phyloP scores from a whole-genome alignment of 2,888 invertebrate genomes.

The Melieria omissa region DNA sequence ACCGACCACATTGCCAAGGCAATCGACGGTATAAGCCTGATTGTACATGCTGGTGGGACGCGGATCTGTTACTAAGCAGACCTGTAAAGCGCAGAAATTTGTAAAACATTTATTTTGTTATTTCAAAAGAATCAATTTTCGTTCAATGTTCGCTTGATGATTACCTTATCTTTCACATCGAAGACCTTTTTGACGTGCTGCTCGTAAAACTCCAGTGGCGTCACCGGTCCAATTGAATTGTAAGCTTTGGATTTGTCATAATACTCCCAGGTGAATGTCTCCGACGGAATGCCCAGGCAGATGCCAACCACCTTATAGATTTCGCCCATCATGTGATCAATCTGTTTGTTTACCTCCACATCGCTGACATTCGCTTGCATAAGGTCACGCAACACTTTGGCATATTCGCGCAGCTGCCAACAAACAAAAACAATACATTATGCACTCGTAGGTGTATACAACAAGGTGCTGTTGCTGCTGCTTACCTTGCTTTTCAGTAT shows the following conservation, averaged over 20 bases:
- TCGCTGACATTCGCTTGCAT: conserved; percentile 73
- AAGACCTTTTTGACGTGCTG: conserved; percentile 80
- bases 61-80: conserved; percentile 89
- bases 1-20: conserved; percentile 87
- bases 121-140: no score
- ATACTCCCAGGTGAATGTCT: conserved; percentile 84
- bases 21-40: conserved; percentile 85
- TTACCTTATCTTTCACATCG: conserved; percentile 85
- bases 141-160: no score
- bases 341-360: conserved; percentile 72
- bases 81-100: conserved; percentile 67
- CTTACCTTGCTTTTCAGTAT: conserved; percentile 84
- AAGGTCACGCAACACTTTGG: conserved; percentile 76
- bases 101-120: no score
- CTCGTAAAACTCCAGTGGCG: conserved; percentile 84
- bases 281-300: conserved; percentile 83
- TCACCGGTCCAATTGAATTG: conserved; percentile 79
- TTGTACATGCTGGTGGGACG: conserved; percentile 82
- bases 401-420: conserved; percentile 80
- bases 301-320: conserved; percentile 86
- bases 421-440: neutral
- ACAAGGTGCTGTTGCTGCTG: neutral
- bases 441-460: no score
- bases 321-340: conserved; percentile 77
- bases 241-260: conserved; percentile 84